Percentiles rank a stretch among this genome's conserved stretches.
These are phyloP conservation scores for Alectoris magna DNA, from an alignment of 2,797 vertebrate genomes.

Conservation along the genomic window DNA sequence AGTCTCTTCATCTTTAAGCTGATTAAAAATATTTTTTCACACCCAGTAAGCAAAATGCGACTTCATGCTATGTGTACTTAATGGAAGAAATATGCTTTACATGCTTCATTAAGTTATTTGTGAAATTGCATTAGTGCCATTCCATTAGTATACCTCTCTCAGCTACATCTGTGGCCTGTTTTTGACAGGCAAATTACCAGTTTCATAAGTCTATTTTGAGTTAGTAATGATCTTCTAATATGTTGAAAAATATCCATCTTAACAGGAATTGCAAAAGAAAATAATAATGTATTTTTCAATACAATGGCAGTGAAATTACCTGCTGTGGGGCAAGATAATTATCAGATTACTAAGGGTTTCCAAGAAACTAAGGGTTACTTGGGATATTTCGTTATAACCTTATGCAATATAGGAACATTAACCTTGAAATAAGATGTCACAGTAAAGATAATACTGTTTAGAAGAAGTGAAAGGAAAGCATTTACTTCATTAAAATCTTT, in stretches of 20 bases:
- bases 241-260: slow-evolving; percentile 64
- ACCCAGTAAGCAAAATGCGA: slow-evolving; percentile 71
- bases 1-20: slow-evolving; percentile 68
- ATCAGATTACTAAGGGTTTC: slow-evolving; percentile 35
- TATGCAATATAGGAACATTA: slow-evolving; percentile 26
- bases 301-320: slow-evolving; percentile 41
- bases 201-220: slow-evolving; percentile 67
- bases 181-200: slow-evolving; percentile 79
- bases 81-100: slow-evolving; percentile 76
- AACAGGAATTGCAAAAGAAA: slow-evolving; percentile 55
- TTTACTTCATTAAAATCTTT: slow-evolving; percentile 27
- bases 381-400: slow-evolving; percentile 25
- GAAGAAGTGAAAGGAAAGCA: not conserved
- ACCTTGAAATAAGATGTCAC: slow-evolving; percentile 54
- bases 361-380: slow-evolving; percentile 10
- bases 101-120: slow-evolving; percentile 83
- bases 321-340: slow-evolving; percentile 13
- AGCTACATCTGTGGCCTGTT: slow-evolving; percentile 58
- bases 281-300: slow-evolving; percentile 60
- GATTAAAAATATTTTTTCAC: slow-evolving; percentile 80
- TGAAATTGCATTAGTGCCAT: slow-evolving; percentile 81
- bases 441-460: slow-evolving; percentile 18
- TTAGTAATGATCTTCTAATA: slow-evolving; percentile 72
- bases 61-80: slow-evolving; percentile 77
- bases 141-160: slow-evolving; percentile 71